These are phyloP conservation scores for western clawed frog (Xenopus tropicalis) DNA, from an alignment of 2,113 vertebrate species.

Conservation along the genomic window DNA sequence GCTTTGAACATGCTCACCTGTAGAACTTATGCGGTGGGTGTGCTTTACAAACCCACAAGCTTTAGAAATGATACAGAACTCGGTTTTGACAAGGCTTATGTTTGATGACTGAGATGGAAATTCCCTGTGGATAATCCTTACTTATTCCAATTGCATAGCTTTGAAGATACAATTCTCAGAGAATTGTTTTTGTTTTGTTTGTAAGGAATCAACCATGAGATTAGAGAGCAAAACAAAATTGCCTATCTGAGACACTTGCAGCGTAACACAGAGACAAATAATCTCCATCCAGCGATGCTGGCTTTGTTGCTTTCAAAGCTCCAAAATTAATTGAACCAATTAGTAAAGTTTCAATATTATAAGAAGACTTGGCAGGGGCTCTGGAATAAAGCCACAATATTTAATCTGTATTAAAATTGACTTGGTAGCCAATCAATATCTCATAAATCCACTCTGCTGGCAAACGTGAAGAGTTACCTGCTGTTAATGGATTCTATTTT, in stretches of 20 bases:
- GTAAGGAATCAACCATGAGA: slow-evolving; percentile 29
- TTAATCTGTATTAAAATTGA: slow-evolving; percentile 52
- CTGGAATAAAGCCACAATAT: slow-evolving; percentile 47
- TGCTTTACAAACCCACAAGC: slow-evolving; percentile 25
- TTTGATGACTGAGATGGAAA: slow-evolving; percentile 7
- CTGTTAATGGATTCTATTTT: slow-evolving; percentile 56
- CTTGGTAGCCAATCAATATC: slow-evolving; percentile 49
- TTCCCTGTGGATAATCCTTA: slow-evolving; percentile 35
- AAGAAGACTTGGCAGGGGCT: not conserved
- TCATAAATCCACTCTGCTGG: slow-evolving; percentile 56
- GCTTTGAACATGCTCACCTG: slow-evolving; percentile 25
- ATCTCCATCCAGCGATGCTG: slow-evolving; percentile 28
- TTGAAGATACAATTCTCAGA: slow-evolving; percentile 28
- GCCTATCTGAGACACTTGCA: slow-evolving; percentile 21
- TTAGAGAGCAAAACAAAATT: slow-evolving; percentile 27
- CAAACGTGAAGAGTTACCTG: slow-evolving; percentile 52
- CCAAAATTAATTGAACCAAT: slow-evolving; percentile 45
- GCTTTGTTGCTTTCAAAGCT: slow-evolving; percentile 32
- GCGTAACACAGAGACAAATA: slow-evolving; percentile 26
- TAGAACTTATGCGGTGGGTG: slow-evolving; percentile 15
- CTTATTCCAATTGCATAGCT: slow-evolving; percentile 35
- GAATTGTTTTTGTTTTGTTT: slow-evolving; percentile 28
- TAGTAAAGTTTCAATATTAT: slow-evolving; percentile 13
- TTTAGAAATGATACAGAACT: slow-evolving; percentile 21
- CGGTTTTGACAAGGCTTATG: too few relatives aligned